phyloP scores from a whole-genome alignment of 2,113 vertebrate genomes.

The Spermophilus dauricus region DNA sequence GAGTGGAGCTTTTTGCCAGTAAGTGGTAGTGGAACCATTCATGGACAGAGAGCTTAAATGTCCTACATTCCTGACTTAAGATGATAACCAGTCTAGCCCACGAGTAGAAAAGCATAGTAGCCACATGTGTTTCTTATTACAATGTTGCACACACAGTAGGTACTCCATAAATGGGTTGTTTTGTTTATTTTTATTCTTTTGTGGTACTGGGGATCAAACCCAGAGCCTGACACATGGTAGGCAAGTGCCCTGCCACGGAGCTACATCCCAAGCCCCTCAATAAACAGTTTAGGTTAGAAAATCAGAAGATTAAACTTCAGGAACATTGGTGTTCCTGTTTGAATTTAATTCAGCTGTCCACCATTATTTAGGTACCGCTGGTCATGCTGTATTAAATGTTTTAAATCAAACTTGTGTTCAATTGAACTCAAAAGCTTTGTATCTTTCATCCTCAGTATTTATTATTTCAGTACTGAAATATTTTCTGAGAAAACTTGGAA shows the following conservation, averaged over 20 bases:
- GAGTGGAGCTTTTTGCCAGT: slow-evolving; percentile 99
- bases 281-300: neutral
- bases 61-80: neutral
- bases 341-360: neutral
- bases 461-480: neutral
- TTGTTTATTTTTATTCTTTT: neutral
- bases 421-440: neutral
- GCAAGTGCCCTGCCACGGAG: neutral
- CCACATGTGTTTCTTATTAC: neutral
- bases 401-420: neutral
- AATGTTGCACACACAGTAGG: neutral
- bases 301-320: neutral
- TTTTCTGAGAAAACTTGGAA: neutral
- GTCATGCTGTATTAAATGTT: neutral
- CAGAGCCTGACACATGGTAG: neutral
- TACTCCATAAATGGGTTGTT: neutral
- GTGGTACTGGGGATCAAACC: neutral
- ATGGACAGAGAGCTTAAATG: neutral
- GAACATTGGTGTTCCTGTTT: neutral
- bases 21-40: slow-evolving; percentile 80
- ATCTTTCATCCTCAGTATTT: neutral
- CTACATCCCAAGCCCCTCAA: neutral
- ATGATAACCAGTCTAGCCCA: neutral
- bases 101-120: neutral
- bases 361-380: neutral